These are phyloP conservation scores for Nesoenas mayeri DNA, from an alignment of 2,113 vertebrate species.

Conservation along the genomic window DNA sequence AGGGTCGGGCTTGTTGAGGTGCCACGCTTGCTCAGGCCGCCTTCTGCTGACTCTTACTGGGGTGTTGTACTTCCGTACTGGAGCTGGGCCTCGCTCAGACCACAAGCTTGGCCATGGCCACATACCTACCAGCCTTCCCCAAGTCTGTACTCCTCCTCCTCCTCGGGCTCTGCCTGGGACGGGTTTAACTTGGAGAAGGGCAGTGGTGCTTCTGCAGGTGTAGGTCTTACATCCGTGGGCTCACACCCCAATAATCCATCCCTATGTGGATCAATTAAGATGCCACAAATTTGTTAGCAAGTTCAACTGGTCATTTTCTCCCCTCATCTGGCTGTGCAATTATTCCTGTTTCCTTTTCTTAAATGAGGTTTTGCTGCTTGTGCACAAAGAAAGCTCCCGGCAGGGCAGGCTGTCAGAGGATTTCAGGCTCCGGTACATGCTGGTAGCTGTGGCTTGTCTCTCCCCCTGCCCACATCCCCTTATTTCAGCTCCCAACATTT, in stretches of 20 bases:
- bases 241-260: background rate
- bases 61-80: conserved; percentile 29
- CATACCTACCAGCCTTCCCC: background rate
- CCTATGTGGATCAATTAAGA: background rate
- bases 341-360: background rate
- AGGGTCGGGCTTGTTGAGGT: background rate
- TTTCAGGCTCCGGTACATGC: background rate
- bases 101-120: background rate
- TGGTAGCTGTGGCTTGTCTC: background rate
- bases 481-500: background rate
- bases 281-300: background rate
- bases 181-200: background rate
- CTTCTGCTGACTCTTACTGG: background rate
- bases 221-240: background rate
- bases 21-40: conserved; percentile 28
- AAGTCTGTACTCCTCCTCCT: background rate
- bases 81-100: background rate
- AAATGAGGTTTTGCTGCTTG: background rate
- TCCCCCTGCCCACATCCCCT: background rate
- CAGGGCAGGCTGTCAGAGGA: background rate
- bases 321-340: background rate
- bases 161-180: background rate
- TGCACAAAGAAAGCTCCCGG: background rate
- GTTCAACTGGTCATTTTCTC: background rate
- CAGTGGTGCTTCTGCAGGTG: background rate